phyloP scores from a whole-genome alignment of 2,113 vertebrate genomes.

The Lethenteron camtschaticum region DNA sequence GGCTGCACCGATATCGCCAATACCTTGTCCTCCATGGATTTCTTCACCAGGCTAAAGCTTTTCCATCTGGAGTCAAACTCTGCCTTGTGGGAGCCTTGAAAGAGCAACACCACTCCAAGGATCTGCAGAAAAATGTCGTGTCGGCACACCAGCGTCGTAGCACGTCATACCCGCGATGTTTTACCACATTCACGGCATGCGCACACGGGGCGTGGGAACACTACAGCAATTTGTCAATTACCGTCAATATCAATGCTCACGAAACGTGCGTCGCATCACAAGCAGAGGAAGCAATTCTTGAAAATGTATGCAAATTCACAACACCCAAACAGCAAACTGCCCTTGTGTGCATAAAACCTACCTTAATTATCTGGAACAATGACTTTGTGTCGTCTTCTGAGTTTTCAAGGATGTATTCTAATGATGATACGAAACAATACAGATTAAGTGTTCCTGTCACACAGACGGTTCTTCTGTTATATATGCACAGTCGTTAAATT shows the following conservation, averaged over 20 bases:
- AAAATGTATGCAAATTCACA: too few species aligned
- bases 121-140: constrained; percentile 31
- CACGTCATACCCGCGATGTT: background rate
- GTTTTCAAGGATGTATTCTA: constrained; percentile 63
- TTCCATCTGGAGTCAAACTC: constrained; percentile 95
- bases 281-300: too few species aligned
- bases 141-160: background rate
- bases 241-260: too few species aligned
- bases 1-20: too few species aligned
- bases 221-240: too few species aligned
- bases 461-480: background rate
- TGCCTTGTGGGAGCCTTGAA: constrained; percentile 81
- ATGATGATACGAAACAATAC: background rate
- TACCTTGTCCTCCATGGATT: constrained; percentile 94
- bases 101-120: constrained; percentile 70
- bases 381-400: constrained; percentile 96
- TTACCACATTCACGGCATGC: too few species aligned
- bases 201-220: too few species aligned
- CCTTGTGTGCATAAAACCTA: constrained; percentile 14
- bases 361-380: constrained; percentile 91
- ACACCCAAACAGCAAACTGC: too few species aligned
- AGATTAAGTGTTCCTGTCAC: background rate
- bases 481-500: background rate
- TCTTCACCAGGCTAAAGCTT: constrained; percentile 90
- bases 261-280: too few species aligned